Percentiles rank a stretch among this genome's conserved stretches.
phyloP scores from a whole-genome alignment of 2,888 invertebrate species.

The Trissoscelio sp. region DNA sequence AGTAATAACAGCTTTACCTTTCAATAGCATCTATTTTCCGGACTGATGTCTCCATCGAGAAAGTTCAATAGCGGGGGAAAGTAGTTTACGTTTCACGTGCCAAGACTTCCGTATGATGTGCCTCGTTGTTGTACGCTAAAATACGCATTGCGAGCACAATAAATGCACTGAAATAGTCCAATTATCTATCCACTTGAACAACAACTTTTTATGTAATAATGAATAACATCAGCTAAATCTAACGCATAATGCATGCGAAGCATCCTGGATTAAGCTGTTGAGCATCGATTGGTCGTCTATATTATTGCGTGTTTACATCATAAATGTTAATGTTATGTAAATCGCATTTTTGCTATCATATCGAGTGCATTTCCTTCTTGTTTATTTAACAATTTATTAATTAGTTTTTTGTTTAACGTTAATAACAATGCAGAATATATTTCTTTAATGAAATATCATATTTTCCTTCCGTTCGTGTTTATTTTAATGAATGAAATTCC shows the following conservation, averaged over 20 bases:
- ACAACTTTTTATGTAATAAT: conserved; percentile 45
- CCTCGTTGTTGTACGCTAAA: conserved; percentile 35
- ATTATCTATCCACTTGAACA: conserved; percentile 37
- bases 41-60: conserved; percentile 66
- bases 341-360: not conserved
- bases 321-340: not conserved
- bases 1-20: conserved; percentile 69
- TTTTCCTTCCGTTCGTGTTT: not conserved
- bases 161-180: conserved; percentile 41
- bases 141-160: conserved; percentile 47
- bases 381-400: too few species aligned
- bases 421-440: too few species aligned
- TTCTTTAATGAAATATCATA: too few species aligned
- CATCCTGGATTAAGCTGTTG: conserved; percentile 6
- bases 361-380: not conserved
- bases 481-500: not conserved
- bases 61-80: conserved; percentile 72
- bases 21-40: conserved; percentile 70
- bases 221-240: conserved; percentile 20
- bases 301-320: conserved; percentile 8
- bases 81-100: conserved; percentile 74
- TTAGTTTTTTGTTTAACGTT: too few species aligned
- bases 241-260: conserved; percentile 1
- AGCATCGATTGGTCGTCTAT: conserved; percentile 9
- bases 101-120: conserved; percentile 67